Conservation (phyloP, 2,888 invertebrate species). For the Osmoderma eremita region DNA sequence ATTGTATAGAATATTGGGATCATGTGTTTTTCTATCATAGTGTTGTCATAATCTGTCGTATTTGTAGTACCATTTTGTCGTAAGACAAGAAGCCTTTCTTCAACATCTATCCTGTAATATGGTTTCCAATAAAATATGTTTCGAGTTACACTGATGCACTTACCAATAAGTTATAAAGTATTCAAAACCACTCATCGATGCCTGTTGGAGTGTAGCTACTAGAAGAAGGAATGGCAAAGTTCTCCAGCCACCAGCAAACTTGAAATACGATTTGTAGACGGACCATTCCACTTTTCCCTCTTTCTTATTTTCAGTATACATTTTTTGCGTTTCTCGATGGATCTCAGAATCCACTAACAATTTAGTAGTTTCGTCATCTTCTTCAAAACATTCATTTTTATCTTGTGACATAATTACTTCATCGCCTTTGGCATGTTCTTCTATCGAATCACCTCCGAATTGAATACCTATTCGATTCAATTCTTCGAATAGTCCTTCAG, state of each 20-base stretch:
- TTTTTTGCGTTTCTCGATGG: constrained; percentile 17
- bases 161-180: constrained; percentile 50
- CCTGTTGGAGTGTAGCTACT: constrained; percentile 48
- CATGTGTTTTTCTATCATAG: constrained; percentile 25
- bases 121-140: constrained; percentile 21
- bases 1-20: constrained; percentile 36
- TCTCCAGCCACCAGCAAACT: constrained; percentile 51
- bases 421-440: constrained; percentile 35
- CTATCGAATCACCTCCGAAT: constrained; percentile 41
- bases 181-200: constrained; percentile 48
- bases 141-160: neutral
- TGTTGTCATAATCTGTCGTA: constrained; percentile 15
- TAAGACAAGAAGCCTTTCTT: constrained; percentile 29
- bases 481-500: constrained; percentile 36
- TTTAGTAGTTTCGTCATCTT: constrained; percentile 37
- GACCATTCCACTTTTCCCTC: constrained; percentile 50
- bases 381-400: constrained; percentile 11
- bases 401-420: constrained; percentile 1
- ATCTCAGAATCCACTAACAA: constrained; percentile 8
- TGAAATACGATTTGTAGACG: constrained; percentile 52
- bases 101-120: constrained; percentile 38
- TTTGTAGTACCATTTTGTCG: constrained; percentile 32
- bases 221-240: constrained; percentile 47
- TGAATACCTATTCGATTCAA: constrained; percentile 28
- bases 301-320: constrained; percentile 44